Percentiles rank a stretch among this genome's conserved stretches.
These are phyloP conservation scores for Pterocles orientalis DNA, from an alignment of 2,113 vertebrate species.

Conservation along the genomic window DNA sequence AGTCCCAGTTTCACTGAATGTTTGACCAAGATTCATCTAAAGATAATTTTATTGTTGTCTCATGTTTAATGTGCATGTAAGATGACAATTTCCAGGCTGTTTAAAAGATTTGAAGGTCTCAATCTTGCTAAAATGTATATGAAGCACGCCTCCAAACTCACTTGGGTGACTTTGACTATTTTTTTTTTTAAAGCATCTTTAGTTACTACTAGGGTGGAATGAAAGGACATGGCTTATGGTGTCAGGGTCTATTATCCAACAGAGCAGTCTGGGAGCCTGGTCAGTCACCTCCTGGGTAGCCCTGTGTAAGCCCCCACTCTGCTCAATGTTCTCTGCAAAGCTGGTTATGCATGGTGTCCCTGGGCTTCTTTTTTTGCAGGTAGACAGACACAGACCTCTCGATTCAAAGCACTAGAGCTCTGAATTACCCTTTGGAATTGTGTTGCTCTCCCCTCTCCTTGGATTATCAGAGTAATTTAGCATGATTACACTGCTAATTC, in stretches of 20 bases:
- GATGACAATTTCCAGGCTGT: background rate
- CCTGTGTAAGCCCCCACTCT: background rate
- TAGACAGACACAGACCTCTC: background rate
- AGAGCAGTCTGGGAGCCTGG: background rate
- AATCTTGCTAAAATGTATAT: background rate
- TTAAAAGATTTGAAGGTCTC: background rate
- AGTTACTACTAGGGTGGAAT: background rate
- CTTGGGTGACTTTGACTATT: background rate
- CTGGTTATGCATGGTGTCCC: background rate
- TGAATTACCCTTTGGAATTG: background rate
- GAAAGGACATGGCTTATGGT: rapidly evolving
- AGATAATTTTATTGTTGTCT: background rate
- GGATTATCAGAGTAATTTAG: background rate
- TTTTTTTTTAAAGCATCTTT: background rate
- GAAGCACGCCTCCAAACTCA: background rate
- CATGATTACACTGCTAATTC: background rate
- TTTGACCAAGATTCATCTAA: background rate
- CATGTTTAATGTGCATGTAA: background rate
- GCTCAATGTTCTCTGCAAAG: background rate
- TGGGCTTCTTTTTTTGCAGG: background rate
- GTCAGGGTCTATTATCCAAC: background rate
- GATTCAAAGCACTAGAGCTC: background rate
- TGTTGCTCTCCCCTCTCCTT: background rate
- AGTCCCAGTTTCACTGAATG: background rate
- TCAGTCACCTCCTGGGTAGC: background rate